These are phyloP conservation scores for Sitta europaea DNA, from an alignment of 2,113 vertebrate genomes.

Conservation along the genomic window DNA sequence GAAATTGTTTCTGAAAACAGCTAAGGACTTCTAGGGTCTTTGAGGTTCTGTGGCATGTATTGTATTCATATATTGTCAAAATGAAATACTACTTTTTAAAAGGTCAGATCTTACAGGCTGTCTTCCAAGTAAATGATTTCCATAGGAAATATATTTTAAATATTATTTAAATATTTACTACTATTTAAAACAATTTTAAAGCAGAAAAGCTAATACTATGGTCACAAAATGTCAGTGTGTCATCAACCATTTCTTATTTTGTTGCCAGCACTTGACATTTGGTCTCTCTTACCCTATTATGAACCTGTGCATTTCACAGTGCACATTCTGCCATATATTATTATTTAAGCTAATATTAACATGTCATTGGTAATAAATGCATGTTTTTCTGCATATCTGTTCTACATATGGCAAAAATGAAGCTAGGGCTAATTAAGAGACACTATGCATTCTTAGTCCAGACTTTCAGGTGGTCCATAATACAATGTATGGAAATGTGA, in stretches of 20 bases:
- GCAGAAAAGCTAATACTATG: conserved; percentile 48
- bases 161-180: conserved; percentile 70
- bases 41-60: conserved; percentile 24
- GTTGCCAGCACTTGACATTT: conserved; percentile 46
- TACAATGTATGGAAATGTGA: conserved; percentile 77
- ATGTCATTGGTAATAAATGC: conserved; percentile 68
- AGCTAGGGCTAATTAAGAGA: conserved; percentile 69
- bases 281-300: conserved; percentile 34
- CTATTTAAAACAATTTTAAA: conserved; percentile 70
- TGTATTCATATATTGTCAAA: conserved; percentile 57
- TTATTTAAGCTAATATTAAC: conserved; percentile 54
- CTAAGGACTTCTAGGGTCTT: conserved; percentile 39
- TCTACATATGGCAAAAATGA: conserved; percentile 64
- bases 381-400: conserved; percentile 61
- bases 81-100: conserved; percentile 55
- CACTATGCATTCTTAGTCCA: conserved; percentile 73
- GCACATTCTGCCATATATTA: conserved; percentile 54
- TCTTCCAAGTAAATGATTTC: conserved; percentile 71
- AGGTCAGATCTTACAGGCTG: conserved; percentile 54
- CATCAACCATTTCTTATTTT: conserved; percentile 26
- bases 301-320: conserved; percentile 30
- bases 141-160: conserved; percentile 69
- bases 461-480: conserved; percentile 74
- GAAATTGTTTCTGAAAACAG: conserved; percentile 38
- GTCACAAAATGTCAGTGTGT: conserved; percentile 51